These are phyloP conservation scores for Archips crataeganus DNA, from an alignment of 2,888 invertebrate genomes.

Conservation along the genomic window DNA sequence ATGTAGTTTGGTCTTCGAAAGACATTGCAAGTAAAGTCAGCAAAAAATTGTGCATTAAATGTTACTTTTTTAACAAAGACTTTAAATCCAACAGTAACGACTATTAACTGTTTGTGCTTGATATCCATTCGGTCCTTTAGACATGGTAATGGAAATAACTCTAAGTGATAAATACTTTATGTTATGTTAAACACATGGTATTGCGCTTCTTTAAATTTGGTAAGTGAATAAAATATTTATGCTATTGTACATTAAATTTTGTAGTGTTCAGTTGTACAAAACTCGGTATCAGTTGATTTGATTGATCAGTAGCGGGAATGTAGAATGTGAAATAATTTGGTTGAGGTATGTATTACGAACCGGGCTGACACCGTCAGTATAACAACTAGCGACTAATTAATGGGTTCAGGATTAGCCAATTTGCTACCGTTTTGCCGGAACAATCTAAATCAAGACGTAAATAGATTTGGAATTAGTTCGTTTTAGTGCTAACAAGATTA, in stretches of 20 bases:
- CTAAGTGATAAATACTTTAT: too few species aligned
- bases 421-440: constrained; percentile 21
- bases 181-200: too few species aligned
- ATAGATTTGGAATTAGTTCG: constrained; percentile 19
- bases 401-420: constrained; percentile 23
- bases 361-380: constrained; percentile 9
- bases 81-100: too few species aligned
- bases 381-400: constrained; percentile 21
- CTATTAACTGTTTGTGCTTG: too few species aligned
- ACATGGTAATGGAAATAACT: too few species aligned
- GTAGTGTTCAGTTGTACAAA: background rate
- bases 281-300: background rate
- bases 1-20: too few species aligned
- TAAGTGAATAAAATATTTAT: background rate
- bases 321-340: constrained; percentile 19
- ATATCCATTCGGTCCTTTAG: too few species aligned
- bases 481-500: background rate
- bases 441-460: constrained; percentile 7
- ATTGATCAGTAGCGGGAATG: constrained; percentile 9
- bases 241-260: background rate
- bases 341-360: constrained; percentile 2
- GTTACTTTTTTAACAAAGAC: too few species aligned
- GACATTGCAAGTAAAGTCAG: too few species aligned
- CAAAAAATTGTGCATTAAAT: too few species aligned
- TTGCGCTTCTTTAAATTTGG: too few species aligned